Base-by-base conservation (phyloP, 2,797 vertebrate species). In the Coilia nasus region DNA sequence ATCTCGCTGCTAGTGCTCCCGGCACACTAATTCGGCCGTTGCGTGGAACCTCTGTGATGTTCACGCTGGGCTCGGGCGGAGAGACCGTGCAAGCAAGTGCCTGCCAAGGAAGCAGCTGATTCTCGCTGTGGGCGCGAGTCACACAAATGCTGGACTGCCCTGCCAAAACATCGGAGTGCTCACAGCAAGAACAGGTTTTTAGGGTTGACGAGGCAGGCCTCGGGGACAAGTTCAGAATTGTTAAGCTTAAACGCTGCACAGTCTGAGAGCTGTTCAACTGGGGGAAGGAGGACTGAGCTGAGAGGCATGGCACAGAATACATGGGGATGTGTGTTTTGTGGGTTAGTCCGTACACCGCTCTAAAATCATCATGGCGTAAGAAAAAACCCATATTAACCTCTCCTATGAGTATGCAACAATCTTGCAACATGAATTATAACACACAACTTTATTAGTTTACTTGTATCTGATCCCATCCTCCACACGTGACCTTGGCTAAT, bases 401-500 rank as follows among this genome's bases (percentile, higher is more conserved):
- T 25, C 62, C n/a, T n/a, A 23, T 23, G n/a, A 41, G 35, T 10
- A 6, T 62, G 60, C 60, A 62, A 62, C 23, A 21, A 25, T 64
- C 62, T 12, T 1, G 1, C 17, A 31, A 15, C 14, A 71, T 25
- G 12, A 67, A 67, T 28, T 28, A 25, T 28, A 31, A 67, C 11
- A 67, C 28, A 71, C 31, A 31, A 25, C 25, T 28, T n/a, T 67
- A 28, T 4, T 15, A 17, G 25, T 31, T 14, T 28, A 71, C 11
- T 17, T 35, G 64, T 14, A 31, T 31, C 11, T 25, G 31, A 25
- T 14, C 3, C 60, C 28, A 67, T 17, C 31, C 71, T 44, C 19
- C 15, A 78, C 35, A 78, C 19, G 35, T 81, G 82, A 86, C 83
- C 83, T 84, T 46, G 60, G n/a, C 81, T 86, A 83, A 88, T 50